These are phyloP conservation scores for human (Homo sapiens) DNA, from an alignment of 2,113 vertebrate species.

Conservation along the genomic window GRCh38 chrX:23539001-23539500, in stretches of 20 bases:
- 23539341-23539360: background rate
- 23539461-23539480: background rate
- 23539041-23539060: background rate
- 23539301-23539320: constrained; percentile 7
- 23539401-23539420: background rate
- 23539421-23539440: background rate
- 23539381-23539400: background rate
- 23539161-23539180: background rate
- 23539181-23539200: background rate
- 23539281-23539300: background rate
- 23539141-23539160: background rate
- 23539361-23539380: background rate
- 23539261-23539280: background rate
- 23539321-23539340: background rate
- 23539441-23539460: background rate
- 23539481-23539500: background rate
- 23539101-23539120: background rate
- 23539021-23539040: background rate
- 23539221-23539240: background rate
- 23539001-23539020: background rate
- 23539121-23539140: background rate
- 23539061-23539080: background rate
- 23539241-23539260: background rate
- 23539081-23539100: background rate
- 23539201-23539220: background rate